Conservation (phyloP, 2,113 vertebrate genomes). For the Elephantulus edwardii region DNA sequence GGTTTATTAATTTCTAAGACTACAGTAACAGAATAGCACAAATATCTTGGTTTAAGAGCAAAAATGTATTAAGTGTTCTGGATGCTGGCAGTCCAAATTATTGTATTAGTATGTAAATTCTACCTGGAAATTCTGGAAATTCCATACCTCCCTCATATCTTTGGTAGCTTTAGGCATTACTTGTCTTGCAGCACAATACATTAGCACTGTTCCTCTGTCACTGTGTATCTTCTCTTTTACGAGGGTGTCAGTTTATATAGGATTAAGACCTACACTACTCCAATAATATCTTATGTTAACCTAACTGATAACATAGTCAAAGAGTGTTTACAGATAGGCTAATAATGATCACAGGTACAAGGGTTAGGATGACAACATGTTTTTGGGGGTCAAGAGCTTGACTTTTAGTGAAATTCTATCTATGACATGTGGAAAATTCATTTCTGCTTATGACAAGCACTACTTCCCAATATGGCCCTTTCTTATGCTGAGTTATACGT, state of each 20-base stretch:
- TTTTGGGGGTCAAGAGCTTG: neutral
- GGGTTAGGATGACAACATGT: neutral
- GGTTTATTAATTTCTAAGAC: neutral
- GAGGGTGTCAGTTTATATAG: neutral
- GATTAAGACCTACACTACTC: neutral
- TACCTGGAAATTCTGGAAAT: neutral
- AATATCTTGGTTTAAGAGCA: no score
- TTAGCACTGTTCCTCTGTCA: neutral
- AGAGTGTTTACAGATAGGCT: neutral
- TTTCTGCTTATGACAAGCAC: neutral
- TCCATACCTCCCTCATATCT: neutral
- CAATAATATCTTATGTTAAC: neutral
- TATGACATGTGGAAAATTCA: neutral
- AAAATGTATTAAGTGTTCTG: neutral
- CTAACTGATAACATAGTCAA: neutral
- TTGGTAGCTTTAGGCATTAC: neutral
- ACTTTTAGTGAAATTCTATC: neutral
- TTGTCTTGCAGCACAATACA: neutral
- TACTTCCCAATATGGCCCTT: neutral
- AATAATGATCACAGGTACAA: neutral
- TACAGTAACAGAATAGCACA: no score
- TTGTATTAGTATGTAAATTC: neutral
- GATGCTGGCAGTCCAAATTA: neutral
- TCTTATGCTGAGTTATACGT: neutral
- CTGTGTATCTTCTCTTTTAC: neutral